Conservation (phyloP, 2,113 vertebrate species). For the human region DNA sequence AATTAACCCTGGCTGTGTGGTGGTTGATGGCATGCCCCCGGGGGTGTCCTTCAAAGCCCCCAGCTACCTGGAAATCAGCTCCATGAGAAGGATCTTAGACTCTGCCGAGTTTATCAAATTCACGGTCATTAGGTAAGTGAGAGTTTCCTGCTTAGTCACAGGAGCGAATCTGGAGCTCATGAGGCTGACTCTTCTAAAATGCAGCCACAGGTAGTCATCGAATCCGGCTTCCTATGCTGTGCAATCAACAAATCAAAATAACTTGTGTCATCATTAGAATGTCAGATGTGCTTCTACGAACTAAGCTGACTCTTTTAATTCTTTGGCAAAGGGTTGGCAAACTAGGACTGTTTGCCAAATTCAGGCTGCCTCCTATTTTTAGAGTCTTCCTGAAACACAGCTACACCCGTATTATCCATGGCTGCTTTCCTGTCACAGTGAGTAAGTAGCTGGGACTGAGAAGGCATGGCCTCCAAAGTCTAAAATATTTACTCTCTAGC, state of each 20-base stretch:
- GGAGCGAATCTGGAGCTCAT: background rate
- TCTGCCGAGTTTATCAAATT: slow-evolving; percentile 87
- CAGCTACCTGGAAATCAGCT: slow-evolving; percentile 88
- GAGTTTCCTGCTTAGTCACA: background rate
- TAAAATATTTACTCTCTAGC: background rate
- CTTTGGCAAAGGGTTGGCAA: background rate
- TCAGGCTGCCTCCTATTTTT: background rate
- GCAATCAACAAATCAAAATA: background rate
- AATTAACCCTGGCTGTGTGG: slow-evolving; percentile 86
- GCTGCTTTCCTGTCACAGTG: background rate
- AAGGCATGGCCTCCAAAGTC: background rate
- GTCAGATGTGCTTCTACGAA: background rate
- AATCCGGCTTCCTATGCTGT: background rate
- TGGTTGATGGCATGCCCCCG: slow-evolving; percentile 88
- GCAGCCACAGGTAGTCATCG: background rate
- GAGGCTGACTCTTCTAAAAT: background rate
- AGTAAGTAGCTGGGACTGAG: background rate
- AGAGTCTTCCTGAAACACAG: background rate
- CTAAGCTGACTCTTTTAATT: background rate
- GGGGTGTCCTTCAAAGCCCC: slow-evolving; percentile 88
- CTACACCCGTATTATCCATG: background rate
- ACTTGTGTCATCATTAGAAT: background rate
- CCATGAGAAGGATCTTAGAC: slow-evolving; percentile 88
- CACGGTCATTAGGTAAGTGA: slow-evolving; percentile 84
- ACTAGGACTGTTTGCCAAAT: background rate